A percentile compares a stretch with the other conserved stretches of the same genome.
Conservation (phyloP, 2,888 invertebrate species). For the Drosophila phalerata region DNA sequence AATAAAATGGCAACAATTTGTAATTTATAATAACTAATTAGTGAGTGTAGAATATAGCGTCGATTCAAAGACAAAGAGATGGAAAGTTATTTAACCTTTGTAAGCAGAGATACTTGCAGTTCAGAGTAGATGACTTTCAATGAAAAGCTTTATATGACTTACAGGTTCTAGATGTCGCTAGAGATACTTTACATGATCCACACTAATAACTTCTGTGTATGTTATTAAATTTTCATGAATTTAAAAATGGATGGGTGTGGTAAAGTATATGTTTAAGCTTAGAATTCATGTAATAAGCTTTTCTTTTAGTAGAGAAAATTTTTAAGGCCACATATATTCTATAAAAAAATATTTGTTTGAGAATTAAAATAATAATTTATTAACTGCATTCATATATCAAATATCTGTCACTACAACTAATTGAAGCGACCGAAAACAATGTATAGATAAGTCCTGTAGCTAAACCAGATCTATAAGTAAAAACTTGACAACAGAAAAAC, state of each 20-base stretch:
- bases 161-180: neutral
- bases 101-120: neutral
- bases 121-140: neutral
- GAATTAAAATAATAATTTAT: neutral
- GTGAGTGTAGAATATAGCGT: slow-evolving; percentile 3
- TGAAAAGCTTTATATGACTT: neutral
- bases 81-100: neutral
- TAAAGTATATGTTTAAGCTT: no score
- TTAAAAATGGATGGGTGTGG: no score
- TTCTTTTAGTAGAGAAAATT: no score
- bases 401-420: neutral
- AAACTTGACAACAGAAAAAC: neutral
- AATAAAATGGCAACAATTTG: slow-evolving; percentile 39
- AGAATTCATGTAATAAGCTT: no score
- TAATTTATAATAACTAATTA: slow-evolving; percentile 45
- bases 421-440: neutral
- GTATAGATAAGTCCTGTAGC: neutral
- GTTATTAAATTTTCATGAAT: no score
- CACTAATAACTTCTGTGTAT: no score
- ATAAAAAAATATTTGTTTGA: no score
- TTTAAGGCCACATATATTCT: no score
- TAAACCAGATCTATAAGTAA: neutral
- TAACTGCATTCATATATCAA: neutral
- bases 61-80: neutral
- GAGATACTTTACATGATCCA: neutral